These are phyloP conservation scores for Pollimyrus isidori DNA, from an alignment of 2,113 vertebrate species.

Conservation along the genomic window DNA sequence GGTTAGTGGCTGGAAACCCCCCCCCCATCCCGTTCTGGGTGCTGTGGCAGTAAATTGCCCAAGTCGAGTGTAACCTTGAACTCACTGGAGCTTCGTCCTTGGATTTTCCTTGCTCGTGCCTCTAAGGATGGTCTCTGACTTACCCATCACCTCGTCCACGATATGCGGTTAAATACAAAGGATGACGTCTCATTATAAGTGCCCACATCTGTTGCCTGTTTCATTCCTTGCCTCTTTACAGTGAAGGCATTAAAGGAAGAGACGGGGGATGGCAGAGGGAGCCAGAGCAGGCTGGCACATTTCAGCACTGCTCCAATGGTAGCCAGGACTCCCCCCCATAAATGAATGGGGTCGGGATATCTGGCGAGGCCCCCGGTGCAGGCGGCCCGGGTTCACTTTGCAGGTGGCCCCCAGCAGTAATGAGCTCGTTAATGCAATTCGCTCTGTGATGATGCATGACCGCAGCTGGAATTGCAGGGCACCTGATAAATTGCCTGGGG, in stretches of 20 bases:
- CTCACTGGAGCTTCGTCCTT: not conserved
- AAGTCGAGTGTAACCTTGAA: not conserved
- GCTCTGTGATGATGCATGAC: slow-evolving; percentile 1
- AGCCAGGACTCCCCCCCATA: not conserved
- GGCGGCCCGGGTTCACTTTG: not conserved
- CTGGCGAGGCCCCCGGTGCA: not conserved
- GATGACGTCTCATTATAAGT: not conserved
- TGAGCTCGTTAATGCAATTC: slow-evolving; percentile 11
- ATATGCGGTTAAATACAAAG: not conserved
- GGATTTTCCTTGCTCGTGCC: not conserved
- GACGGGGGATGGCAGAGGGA: not conserved
- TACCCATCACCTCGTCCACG: not conserved
- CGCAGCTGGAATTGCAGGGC: not conserved
- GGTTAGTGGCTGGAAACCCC: not conserved
- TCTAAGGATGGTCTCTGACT: not conserved
- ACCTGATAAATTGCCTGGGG: not conserved
- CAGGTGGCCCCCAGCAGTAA: not conserved
- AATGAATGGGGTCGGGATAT: not conserved
- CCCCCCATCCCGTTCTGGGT: not conserved
- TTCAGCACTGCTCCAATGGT: not conserved
- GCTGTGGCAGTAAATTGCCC: not conserved
- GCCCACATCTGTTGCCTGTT: not conserved
- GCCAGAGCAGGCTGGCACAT: not conserved
- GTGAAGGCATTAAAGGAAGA: not conserved
- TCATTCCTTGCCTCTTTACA: not conserved